Evolutionary conservation across 2,797 vertebrate genomes (phyloP).

Genomic region (Aldrovandia affinis): DNA sequence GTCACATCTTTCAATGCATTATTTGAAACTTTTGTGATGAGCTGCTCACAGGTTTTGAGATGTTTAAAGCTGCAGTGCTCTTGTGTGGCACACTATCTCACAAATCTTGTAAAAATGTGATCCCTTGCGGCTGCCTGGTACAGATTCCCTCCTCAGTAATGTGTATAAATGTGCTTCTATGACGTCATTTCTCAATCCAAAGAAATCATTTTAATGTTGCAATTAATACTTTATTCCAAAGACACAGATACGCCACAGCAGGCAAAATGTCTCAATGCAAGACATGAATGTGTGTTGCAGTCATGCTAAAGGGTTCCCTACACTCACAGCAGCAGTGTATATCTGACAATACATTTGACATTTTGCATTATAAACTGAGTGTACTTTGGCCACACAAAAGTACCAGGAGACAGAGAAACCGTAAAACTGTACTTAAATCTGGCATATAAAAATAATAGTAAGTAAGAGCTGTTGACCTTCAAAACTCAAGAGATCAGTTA

Average conservation of each 20-base stretch:
- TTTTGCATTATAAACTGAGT: neutral
- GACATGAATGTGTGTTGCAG: neutral
- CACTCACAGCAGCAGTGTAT: neutral
- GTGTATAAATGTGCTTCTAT: neutral
- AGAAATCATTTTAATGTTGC: slow-evolving; percentile 23
- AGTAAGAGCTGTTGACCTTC: neutral
- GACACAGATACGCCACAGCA: neutral
- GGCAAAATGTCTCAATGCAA: neutral
- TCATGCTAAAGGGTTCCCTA: neutral
- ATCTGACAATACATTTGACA: neutral
- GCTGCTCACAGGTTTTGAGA: neutral
- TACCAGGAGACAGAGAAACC: neutral
- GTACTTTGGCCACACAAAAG: neutral
- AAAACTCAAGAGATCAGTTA: neutral
- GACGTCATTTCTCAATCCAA: slow-evolving; percentile 16
- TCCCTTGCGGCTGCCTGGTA: neutral
- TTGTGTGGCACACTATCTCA: neutral
- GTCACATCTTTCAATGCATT: neutral
- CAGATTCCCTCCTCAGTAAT: neutral
- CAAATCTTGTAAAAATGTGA: neutral
- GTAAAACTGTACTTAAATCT: neutral
- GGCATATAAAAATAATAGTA: neutral
- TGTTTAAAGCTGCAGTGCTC: slow-evolving; percentile 4
- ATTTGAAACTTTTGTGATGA: slow-evolving; percentile 12
- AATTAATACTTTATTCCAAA: slow-evolving; percentile 12